Percentiles rank a stretch among this genome's conserved stretches.
Evolutionary conservation across 2,113 vertebrate species (phyloP).

Genomic region (Rutilus rutilus): DNA sequence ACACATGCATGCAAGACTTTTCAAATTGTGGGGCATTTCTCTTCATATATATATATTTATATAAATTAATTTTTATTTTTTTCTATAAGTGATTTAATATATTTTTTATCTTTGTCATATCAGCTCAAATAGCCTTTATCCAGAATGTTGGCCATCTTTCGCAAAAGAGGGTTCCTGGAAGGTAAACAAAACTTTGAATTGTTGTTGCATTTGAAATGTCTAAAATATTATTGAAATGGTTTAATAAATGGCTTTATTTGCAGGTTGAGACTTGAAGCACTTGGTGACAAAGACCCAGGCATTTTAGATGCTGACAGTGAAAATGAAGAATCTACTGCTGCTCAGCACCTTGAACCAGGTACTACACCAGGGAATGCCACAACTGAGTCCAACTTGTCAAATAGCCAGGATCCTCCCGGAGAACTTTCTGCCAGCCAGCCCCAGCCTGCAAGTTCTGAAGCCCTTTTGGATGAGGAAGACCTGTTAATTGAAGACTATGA

Average conservation of each 20-base stretch:
- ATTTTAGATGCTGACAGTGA: constrained; percentile 69
- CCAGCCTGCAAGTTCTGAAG: constrained; percentile 74
- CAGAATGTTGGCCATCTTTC: constrained; percentile 91
- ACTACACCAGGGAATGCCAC: constrained; percentile 22
- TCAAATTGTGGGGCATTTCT: not conserved
- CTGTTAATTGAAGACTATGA: constrained; percentile 86
- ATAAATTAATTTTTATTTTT: no score
- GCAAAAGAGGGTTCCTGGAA: constrained; percentile 79
- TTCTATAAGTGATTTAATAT: not conserved
- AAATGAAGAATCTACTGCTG: constrained; percentile 59
- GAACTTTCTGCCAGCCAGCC: constrained; percentile 86
- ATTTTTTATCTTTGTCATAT: constrained; percentile 38
- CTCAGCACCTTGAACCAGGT: not conserved
- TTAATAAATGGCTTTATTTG: constrained; percentile 2
- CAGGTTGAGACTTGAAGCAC: constrained; percentile 86
- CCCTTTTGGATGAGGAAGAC: constrained; percentile 79
- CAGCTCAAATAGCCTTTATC: constrained; percentile 93
- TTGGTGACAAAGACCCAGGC: constrained; percentile 85
- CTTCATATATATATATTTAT: no score
- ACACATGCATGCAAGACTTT: not conserved
- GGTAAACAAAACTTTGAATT: constrained; percentile 70
- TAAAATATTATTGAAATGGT: not conserved
- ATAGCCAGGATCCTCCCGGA: constrained; percentile 72
- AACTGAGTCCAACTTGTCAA: constrained; percentile 44
- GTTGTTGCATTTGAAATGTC: not conserved